phyloP scores from a whole-genome alignment of 2,888 invertebrate genomes.

The Heliothis peltigera region DNA sequence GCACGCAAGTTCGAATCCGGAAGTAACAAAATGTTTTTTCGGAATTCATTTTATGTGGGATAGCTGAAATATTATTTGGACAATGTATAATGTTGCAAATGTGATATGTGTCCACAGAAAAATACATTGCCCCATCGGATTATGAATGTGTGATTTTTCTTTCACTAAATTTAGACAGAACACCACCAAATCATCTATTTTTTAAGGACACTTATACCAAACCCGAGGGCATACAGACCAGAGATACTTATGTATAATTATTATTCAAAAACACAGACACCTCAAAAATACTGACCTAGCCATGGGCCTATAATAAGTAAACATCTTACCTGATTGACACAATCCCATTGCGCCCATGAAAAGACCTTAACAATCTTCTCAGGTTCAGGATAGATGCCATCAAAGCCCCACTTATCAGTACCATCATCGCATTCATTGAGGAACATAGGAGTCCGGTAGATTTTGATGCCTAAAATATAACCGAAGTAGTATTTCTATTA shows the following conservation, averaged over 20 bases:
- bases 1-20: constrained; percentile 34
- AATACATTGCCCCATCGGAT: too few species aligned
- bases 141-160: too few species aligned
- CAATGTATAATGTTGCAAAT: too few species aligned
- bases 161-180: too few species aligned
- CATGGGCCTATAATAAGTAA: background rate
- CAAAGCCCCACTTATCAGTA: constrained; percentile 89
- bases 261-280: too few species aligned
- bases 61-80: too few species aligned
- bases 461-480: constrained; percentile 78
- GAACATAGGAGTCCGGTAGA: constrained; percentile 85
- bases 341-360: constrained; percentile 97
- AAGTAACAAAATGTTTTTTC: background rate
- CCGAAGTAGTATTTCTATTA: background rate
- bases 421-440: constrained; percentile 86
- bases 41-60: constrained; percentile 13
- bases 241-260: too few species aligned
- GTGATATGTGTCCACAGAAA: too few species aligned
- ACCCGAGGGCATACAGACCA: too few species aligned
- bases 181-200: too few species aligned
- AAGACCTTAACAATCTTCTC: constrained; percentile 92
- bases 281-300: too few species aligned
- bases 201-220: too few species aligned
- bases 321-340: constrained; percentile 88
- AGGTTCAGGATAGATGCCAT: constrained; percentile 87